A percentile compares a stretch with the other conserved stretches of the same genome.
phyloP scores from a whole-genome alignment of 2,888 invertebrate species.

The Sericinus montela region DNA sequence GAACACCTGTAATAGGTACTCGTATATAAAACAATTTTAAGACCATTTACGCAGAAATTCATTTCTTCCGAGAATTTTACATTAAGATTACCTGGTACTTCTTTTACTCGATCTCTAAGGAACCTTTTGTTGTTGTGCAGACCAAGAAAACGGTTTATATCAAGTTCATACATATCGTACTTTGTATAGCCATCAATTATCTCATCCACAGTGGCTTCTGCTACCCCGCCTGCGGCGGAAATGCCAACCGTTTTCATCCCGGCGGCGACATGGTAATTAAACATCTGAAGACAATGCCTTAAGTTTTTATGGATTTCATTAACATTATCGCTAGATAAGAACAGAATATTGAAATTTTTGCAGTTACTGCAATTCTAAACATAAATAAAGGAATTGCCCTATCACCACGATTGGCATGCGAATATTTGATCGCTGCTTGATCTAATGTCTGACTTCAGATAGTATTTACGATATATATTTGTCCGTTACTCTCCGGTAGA shows the following conservation, averaged over 20 bases:
- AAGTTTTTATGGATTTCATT: neutral
- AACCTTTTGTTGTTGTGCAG: slow-evolving; percentile 97
- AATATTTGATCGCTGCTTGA: too few relatives aligned
- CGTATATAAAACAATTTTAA: too few relatives aligned
- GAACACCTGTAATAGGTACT: slow-evolving; percentile 68
- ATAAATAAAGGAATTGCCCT: too few relatives aligned
- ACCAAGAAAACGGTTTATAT: slow-evolving; percentile 93
- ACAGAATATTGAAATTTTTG: too few relatives aligned
- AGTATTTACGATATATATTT: too few relatives aligned
- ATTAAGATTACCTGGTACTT: slow-evolving; percentile 85
- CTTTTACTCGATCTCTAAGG: slow-evolving; percentile 92
- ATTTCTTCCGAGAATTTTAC: too few relatives aligned
- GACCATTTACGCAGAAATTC: too few relatives aligned
- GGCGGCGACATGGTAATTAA: slow-evolving; percentile 94
- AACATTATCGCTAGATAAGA: too few relatives aligned
- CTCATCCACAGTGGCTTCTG: slow-evolving; percentile 91
- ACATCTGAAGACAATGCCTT: slow-evolving; percentile 75
- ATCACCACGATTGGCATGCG: too few relatives aligned
- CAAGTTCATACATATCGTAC: slow-evolving; percentile 92
- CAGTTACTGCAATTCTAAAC: too few relatives aligned
- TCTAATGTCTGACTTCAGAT: too few relatives aligned
- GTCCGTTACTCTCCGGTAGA: too few relatives aligned
- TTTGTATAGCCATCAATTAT: slow-evolving; percentile 90
- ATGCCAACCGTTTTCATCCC: slow-evolving; percentile 99
- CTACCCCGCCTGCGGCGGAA: slow-evolving; percentile 97